phyloP scores from a whole-genome alignment of 2,888 invertebrate genomes.

The Philaethria dido region DNA sequence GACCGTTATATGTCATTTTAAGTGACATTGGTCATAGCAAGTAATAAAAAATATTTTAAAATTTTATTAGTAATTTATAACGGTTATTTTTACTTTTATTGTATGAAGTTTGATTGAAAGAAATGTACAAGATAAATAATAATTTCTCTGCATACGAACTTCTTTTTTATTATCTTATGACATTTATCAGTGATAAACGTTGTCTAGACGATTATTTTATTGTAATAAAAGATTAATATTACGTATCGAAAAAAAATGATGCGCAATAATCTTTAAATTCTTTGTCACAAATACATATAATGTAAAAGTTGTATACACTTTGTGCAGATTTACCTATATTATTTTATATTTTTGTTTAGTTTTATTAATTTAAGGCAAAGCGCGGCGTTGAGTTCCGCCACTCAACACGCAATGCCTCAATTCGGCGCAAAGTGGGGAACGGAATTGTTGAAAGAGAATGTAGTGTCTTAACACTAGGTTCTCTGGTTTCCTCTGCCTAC shows the following conservation, averaged over 20 bases:
- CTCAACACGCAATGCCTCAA: too few species aligned
- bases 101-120: not conserved
- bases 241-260: not conserved
- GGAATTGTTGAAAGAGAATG: too few species aligned
- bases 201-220: not conserved
- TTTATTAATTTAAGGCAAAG: too few species aligned
- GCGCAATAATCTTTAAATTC: not conserved
- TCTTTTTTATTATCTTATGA: not conserved
- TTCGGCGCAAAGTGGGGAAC: too few species aligned
- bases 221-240: not conserved
- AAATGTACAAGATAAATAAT: not conserved
- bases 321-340: too few species aligned
- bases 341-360: too few species aligned
- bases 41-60: not conserved
- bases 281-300: not conserved
- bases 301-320: not conserved
- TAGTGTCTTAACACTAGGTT: too few species aligned
- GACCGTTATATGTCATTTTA: constrained; percentile 68
- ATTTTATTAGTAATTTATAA: not conserved
- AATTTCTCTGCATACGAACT: not conserved
- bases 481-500: too few species aligned
- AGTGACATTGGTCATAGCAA: constrained; percentile 34
- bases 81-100: not conserved
- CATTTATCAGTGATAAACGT: not conserved
- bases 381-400: too few species aligned